Conservation (phyloP, 2,888 invertebrate genomes). For the Pyrochroa serraticornis region DNA sequence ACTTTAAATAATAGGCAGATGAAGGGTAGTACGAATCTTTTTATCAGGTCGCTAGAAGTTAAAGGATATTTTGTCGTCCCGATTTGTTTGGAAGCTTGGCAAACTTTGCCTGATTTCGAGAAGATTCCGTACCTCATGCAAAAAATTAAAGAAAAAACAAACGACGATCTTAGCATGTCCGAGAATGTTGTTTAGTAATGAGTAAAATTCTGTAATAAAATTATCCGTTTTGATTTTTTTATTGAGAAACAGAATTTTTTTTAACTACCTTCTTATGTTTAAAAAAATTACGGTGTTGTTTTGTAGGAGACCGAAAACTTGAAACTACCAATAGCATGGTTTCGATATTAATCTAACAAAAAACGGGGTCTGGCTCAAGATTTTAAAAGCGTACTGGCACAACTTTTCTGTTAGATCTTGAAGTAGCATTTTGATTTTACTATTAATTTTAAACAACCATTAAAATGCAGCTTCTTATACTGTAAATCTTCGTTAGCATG, state of each 20-base stretch:
- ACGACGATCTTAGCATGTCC: constrained; percentile 15
- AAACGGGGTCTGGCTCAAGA: too few species aligned
- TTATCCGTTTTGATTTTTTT: background rate
- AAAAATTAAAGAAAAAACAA: constrained; percentile 60
- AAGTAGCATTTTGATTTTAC: too few species aligned
- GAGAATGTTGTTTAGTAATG: constrained; percentile 19
- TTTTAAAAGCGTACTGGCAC: too few species aligned
- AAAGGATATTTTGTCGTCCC: constrained; percentile 64
- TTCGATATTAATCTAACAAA: too few species aligned
- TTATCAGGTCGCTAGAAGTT: constrained; percentile 64
- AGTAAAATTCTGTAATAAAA: constrained; percentile 5
- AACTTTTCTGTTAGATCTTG: too few species aligned
- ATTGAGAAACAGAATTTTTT: background rate
- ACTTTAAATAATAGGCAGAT: constrained; percentile 65
- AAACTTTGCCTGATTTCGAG: constrained; percentile 62
- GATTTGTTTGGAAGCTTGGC: constrained; percentile 63
- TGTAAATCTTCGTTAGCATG: too few species aligned
- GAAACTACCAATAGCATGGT: too few species aligned
- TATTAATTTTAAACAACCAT: too few species aligned
- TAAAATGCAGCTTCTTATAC: too few species aligned
- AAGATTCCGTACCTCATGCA: constrained; percentile 69
- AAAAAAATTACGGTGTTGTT: too few species aligned
- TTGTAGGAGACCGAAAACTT: too few species aligned
- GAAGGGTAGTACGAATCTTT: constrained; percentile 61
- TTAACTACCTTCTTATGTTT: too few species aligned